Percentiles rank a stretch among this genome's conserved stretches.
These are phyloP conservation scores for Chymomyza procnemis DNA, from an alignment of 2,888 invertebrate genomes.

Conservation along the genomic window DNA sequence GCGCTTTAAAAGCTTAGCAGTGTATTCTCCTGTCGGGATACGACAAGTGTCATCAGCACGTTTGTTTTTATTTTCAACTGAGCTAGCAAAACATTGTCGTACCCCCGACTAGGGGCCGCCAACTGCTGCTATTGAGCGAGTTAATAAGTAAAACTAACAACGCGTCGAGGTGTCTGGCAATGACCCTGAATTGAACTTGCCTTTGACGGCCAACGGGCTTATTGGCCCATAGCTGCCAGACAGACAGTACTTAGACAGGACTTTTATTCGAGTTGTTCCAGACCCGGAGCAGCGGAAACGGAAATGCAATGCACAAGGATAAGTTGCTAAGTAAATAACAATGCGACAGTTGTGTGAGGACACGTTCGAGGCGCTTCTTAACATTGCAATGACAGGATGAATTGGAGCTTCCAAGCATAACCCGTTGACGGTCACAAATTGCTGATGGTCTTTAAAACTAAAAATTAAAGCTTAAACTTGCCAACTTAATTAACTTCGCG, in stretches of 20 bases:
- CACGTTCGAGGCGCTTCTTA: background rate
- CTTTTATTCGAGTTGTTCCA: background rate
- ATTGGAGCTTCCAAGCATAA: too few relatives aligned
- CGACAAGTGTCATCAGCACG: too few relatives aligned
- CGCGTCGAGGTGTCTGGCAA: background rate
- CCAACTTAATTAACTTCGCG: slow-evolving; percentile 37
- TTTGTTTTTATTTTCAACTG: too few relatives aligned
- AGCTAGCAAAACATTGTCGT: too few relatives aligned
- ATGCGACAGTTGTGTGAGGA: background rate
- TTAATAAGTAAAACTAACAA: background rate
- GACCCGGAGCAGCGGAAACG: background rate
- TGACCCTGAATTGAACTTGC: background rate
- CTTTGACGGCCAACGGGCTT: background rate
- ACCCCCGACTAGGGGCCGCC: too few relatives aligned
- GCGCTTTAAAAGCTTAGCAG: too few relatives aligned
- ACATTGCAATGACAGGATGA: too few relatives aligned
- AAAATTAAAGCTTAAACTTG: slow-evolving; percentile 23
- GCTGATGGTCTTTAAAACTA: too few relatives aligned
- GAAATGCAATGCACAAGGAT: background rate
- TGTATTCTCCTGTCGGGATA: too few relatives aligned
- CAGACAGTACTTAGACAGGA: background rate
- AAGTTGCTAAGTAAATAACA: background rate
- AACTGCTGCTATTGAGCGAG: too few relatives aligned
- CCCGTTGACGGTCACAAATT: too few relatives aligned
- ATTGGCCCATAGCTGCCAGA: background rate